Evolutionary conservation across 2,797 vertebrate species (phyloP), one percentile per base, ranked within the genome.

Genomic region (Nannoperca obscura): DNA sequence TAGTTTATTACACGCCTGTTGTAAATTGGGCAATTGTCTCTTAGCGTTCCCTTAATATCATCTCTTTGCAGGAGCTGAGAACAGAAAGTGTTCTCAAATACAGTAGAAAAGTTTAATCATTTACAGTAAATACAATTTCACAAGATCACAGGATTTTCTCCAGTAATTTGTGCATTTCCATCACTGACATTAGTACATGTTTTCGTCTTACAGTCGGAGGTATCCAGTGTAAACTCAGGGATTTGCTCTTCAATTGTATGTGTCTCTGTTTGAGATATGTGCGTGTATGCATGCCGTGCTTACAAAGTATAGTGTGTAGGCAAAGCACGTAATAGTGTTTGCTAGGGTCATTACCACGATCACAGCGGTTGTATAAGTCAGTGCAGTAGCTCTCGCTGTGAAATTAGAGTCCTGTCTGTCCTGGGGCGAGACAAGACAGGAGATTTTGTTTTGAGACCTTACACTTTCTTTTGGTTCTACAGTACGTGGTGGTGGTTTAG

Each of bases 311-410:
- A 47, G 7, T 49, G 5, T 40, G 27, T 63, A 53, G 60, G 59
- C 46, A 64, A 66, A 62, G n/a, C 42, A 62, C 15, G 32, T 53
- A 61, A 14, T 47, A 32, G 24, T 59, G 36, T 76, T 55, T 65
- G 34, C 5, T 5, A 2, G 11, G 24, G 2, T 12, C 20, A 63
- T 69, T 57, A 71, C 57, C 19, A 40, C 7, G 17, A 55, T 81
- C 58, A 65, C 46, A 76, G 42, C 30, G 27, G 58, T 40, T 27
- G 10, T 62, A 27, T 3, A 32, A 36, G 55, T 38, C 32, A 19
- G 2, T 4, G 13, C 32, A 68, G 15, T 40, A 34, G 34, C 27
- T 46, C 57, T 47, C 63, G 1, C 58, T 62, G 58, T 52, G 32
- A 30, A 46, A 50, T 47, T 7, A 38, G 7, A 47, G 24, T 78